Evolutionary conservation across 2,113 vertebrate species (phyloP), one percentile per base, ranked within the genome.

Genomic region (Cyanistes caeruleus): DNA sequence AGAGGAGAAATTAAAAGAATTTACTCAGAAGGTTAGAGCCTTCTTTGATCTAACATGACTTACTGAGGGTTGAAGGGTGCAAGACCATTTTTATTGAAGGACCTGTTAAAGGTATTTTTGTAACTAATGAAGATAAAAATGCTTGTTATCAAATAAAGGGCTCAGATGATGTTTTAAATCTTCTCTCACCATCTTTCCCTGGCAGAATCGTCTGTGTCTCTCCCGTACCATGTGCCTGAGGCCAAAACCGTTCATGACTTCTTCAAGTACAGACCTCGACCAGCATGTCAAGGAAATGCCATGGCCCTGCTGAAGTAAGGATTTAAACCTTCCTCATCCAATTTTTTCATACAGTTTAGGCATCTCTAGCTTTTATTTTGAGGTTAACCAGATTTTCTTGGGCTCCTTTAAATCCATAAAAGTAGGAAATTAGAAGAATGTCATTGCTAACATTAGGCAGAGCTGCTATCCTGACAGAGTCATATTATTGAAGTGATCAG

Each of bases 301-400:
- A 99, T 99, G 99, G 97, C 98, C 1, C 75, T 99, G 73, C 90
- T 99, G 41, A 99, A 99, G 99, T 99, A 99, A 98, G 98, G 92
- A 46, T 21, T n/a, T 41, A 39, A 67, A 39, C 80, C 76, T 95
- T 30, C 67, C 90, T 95, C 22, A 1, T 67, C 8, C 4, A 16
- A 7, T 16, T 81, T 83, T 93, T 82, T 63, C 5, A 23, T 73
- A 24, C 37, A 35, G 10, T 39, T 77, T 95, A 44, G 44, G 39
- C 6, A 14, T 60, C 33, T 80, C 53, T 33, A 24, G 7, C 30
- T 89, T 81, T 62, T 17, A 2, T 70, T 84, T 77, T 87, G 27
- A 63, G 48, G 55, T 16, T 41, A 67, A 39, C 28, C 30, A 58
- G 51, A 2, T 21, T 74, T 70, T 76, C 3, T 75, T 25, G 27